Conservation (phyloP, 1,140 invertebrate genomes). For the Drusus annulatus region DNA sequence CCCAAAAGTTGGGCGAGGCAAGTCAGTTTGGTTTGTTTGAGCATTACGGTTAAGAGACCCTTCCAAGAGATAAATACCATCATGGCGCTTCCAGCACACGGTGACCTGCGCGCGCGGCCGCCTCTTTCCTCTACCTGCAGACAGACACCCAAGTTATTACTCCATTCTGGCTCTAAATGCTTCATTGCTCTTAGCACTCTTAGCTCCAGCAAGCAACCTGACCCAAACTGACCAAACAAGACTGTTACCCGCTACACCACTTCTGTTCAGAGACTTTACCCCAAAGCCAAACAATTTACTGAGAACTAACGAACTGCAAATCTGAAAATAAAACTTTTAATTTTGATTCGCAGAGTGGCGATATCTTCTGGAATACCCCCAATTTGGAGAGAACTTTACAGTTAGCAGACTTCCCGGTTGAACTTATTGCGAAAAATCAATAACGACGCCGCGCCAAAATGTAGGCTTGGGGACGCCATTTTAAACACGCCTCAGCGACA, state of each 20-base stretch:
- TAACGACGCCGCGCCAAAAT: constrained; percentile 52
- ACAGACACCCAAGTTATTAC: constrained; percentile 71
- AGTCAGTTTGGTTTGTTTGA: constrained; percentile 70
- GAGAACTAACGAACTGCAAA: constrained; percentile 18
- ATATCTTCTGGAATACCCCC: constrained; percentile 49
- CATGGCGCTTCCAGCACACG: constrained; percentile 72
- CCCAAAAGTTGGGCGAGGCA: constrained; percentile 72
- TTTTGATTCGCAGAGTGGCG: constrained; percentile 42
- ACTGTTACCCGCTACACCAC: constrained; percentile 43
- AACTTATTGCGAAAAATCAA: constrained; percentile 54
- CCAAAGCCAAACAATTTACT: constrained; percentile 4
- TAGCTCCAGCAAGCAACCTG: constrained; percentile 54
- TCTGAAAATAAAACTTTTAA: constrained; percentile 54
- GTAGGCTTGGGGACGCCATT: constrained; percentile 62
- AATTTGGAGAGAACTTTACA: constrained; percentile 47
- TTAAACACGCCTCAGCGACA: constrained; percentile 60
- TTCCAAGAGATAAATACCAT: constrained; percentile 77
- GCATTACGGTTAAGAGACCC: constrained; percentile 72
- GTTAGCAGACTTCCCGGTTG: constrained; percentile 47
- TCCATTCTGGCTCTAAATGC: constrained; percentile 1
- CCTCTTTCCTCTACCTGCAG: constrained; percentile 72
- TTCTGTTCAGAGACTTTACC: not conserved
- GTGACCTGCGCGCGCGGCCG: constrained; percentile 64
- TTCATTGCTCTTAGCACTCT: too few species aligned
- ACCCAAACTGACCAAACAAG: constrained; percentile 49